Percentiles rank a stretch among this genome's conserved stretches.
Conservation (phyloP, 1,140 invertebrate species). For the Macrobrachium nipponense region DNA sequence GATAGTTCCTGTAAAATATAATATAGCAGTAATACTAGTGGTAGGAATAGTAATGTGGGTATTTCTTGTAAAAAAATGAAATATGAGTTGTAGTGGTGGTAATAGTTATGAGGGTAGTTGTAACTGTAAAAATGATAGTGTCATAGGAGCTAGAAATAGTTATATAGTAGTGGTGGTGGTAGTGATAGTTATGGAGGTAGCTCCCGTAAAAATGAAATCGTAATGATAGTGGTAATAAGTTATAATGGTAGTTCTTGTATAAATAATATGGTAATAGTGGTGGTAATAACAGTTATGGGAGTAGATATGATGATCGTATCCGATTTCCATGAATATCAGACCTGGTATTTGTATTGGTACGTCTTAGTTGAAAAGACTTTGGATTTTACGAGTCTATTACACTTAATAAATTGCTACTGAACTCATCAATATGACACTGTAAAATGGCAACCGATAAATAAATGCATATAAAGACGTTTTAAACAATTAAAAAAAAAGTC, state of each 20-base stretch:
- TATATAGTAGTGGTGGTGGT: neutral
- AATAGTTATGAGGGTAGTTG: neutral
- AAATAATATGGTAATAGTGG: neutral
- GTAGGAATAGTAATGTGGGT: neutral
- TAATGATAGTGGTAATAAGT: neutral
- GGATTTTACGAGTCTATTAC: no score
- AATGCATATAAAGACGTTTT: no score
- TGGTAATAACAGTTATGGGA: neutral
- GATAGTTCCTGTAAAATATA: neutral
- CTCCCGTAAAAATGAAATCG: neutral
- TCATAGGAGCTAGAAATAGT: neutral
- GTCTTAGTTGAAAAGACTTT: no score
- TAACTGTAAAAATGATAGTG: neutral
- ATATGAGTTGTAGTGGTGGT: neutral
- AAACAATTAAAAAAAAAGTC: no score
- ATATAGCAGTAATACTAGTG: neutral
- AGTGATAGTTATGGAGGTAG: neutral
- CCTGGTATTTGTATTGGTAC: neutral
- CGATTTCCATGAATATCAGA: neutral
- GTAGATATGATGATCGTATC: neutral
- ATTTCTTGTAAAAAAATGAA: neutral
- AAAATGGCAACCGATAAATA: no score
- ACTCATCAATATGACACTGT: no score
- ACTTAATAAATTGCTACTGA: no score
- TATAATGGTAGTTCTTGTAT: neutral